Base-by-base conservation (phyloP, 2,888 invertebrate species). In the Pammene fasciana region DNA sequence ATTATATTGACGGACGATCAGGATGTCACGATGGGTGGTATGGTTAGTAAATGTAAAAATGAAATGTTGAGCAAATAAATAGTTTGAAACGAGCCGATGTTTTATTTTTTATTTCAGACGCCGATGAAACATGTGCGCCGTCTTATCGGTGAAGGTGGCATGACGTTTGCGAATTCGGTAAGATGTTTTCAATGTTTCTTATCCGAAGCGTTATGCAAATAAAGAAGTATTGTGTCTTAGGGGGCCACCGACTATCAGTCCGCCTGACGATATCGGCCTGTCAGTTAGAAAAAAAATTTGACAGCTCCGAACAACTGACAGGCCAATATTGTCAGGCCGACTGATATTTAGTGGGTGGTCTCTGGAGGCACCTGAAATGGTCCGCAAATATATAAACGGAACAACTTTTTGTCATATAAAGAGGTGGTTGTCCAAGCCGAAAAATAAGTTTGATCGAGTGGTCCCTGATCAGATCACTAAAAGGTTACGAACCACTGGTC, bases 1-100 rank as follows among this genome's bases (percentile, higher is more conserved):
- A 81, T 97, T 48, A 92, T 98, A 75, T 79, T 98, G 64, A 97
- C 96, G 0, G 98, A 98, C 84, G 98, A 98, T 88, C 97, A 97
- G 86, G 98, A 98, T 92, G 89, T 94, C 4, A 88, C 94, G n/a
- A 87, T 98, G 60, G 95, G 95, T 82, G 96, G 97, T 62, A 94
- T 97, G 94, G 96, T 96, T 93, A 93, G 93, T 92, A 81, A 68
- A 74, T 73, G 56, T 70, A 67, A 72, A 75, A 73, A 73, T 75
- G 74, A 75, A 77, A 72, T 72, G 71, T 70, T 59, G 66, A 74
- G 77, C 72, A 74, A 88, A 87, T 87, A 87, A 87, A 86, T 88
- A 82, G 73, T 74, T 80, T 83, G 79, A 77, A 78, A 76, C 72
- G 50, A 75, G 71, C 50, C 76, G 77, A 79, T 73, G 82, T 86